Evolutionary conservation across 1,140 invertebrate genomes (phyloP).

Genomic region (Drosophila kohkoa): DNA sequence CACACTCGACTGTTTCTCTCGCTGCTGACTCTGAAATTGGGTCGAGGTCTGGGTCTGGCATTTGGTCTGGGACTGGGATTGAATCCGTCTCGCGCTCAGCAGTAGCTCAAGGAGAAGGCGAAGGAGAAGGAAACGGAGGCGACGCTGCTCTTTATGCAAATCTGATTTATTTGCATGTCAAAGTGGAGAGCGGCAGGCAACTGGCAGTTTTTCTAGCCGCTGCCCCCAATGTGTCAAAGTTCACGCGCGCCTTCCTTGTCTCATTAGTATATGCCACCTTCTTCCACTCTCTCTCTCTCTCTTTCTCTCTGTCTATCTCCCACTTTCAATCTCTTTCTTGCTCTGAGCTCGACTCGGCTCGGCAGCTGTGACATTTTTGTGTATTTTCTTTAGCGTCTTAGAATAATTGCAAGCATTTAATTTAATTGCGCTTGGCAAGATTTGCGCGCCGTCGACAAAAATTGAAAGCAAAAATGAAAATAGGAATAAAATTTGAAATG

Average conservation of each 20-base stretch:
- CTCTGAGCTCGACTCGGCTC: background rate
- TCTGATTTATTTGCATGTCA: constrained; percentile 84
- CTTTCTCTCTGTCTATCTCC: no score
- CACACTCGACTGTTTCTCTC: no score
- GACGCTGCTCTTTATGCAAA: constrained; percentile 71
- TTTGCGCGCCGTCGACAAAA: constrained; percentile 45
- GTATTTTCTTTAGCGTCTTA: constrained; percentile 70
- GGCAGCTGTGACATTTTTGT: constrained; percentile 42
- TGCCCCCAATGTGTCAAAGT: constrained; percentile 52
- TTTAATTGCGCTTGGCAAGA: constrained; percentile 76
- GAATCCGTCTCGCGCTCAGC: constrained; percentile 41
- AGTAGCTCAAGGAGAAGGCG: constrained; percentile 26
- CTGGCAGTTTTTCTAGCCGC: constrained; percentile 36
- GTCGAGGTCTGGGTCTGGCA: constrained; percentile 2
- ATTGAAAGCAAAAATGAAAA: constrained; percentile 38
- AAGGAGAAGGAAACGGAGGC: no score
- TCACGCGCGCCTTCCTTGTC: constrained; percentile 44
- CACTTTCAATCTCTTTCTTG: background rate
- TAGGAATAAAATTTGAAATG: constrained; percentile 39
- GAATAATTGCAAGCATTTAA: constrained; percentile 82
- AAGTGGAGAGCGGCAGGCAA: constrained; percentile 55
- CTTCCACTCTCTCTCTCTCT: background rate
- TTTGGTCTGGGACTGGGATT: background rate
- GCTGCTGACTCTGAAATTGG: background rate
- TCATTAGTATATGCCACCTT: constrained; percentile 55